A percentile compares a stretch with the other conserved stretches of the same genome.
These are phyloP conservation scores for Xylophagus ater DNA, from an alignment of 2,888 invertebrate species.

Conservation along the genomic window DNA sequence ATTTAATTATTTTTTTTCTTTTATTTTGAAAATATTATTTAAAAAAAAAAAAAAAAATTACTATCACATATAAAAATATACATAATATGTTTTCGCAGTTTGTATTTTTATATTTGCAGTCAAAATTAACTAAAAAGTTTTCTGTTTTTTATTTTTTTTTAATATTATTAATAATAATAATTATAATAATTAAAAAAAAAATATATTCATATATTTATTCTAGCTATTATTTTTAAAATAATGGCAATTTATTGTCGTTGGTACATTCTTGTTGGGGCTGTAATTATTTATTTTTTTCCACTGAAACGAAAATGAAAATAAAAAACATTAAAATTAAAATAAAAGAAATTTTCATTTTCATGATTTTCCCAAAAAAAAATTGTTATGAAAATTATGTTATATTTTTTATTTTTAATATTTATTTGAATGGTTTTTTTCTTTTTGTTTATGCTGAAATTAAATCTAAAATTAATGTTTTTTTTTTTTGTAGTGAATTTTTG, in stretches of 20 bases:
- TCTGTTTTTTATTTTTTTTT: slow-evolving; percentile 7
- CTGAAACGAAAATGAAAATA: slow-evolving; percentile 13
- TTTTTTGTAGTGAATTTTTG: too few relatives aligned
- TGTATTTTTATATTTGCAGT: slow-evolving; percentile 13
- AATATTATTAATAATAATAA: slow-evolving; percentile 12
- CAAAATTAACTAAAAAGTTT: slow-evolving; percentile 12
- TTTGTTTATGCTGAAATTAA: too few relatives aligned
- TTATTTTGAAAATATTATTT: slow-evolving; percentile 4
- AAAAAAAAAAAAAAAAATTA: slow-evolving; percentile 13
- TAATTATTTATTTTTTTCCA: slow-evolving; percentile 12
- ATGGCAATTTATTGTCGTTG: slow-evolving; percentile 35
- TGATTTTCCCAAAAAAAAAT: too few relatives aligned
- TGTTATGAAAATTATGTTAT: too few relatives aligned
- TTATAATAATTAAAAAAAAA: too few relatives aligned
- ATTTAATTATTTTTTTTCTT: slow-evolving; percentile 2
- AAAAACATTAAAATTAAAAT: slow-evolving; percentile 3
- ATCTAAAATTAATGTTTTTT: too few relatives aligned
- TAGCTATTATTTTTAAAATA: slow-evolving; percentile 20
- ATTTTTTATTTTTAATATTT: too few relatives aligned
- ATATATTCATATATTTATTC: slow-evolving; percentile 13
- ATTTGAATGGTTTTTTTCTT: too few relatives aligned
- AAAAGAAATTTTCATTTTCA: too few relatives aligned
- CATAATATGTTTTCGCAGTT: slow-evolving; percentile 4
- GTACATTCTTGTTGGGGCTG: slow-evolving; percentile 13
- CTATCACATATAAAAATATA: slow-evolving; percentile 18